Percentiles rank a stretch among this genome's conserved stretches.
Conservation (phyloP, 2,888 invertebrate species). For the Perdita meconis region DNA sequence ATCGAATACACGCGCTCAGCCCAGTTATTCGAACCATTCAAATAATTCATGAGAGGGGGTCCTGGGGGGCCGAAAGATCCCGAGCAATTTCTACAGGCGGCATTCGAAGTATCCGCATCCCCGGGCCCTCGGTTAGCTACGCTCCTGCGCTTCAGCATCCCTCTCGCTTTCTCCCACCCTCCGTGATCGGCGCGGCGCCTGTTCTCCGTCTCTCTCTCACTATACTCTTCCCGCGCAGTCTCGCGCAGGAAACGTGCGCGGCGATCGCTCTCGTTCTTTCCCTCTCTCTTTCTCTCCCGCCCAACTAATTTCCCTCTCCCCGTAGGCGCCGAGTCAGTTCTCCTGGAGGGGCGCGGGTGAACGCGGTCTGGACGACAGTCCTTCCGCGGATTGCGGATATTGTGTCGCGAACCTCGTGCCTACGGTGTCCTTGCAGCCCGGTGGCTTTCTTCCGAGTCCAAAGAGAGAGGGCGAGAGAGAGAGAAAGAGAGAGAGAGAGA, state of each 20-base stretch:
- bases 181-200: conserved; percentile 31
- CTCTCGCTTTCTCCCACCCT: conserved; percentile 52
- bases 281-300: conserved; percentile 24
- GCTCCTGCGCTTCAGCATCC: conserved; percentile 51
- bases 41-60: too few species aligned
- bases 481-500: neutral
- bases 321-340: neutral
- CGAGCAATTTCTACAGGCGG: neutral
- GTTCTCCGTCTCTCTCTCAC: conserved; percentile 22
- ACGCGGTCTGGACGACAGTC: conserved; percentile 74
- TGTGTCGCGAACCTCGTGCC: conserved; percentile 53
- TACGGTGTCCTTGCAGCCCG: conserved; percentile 19
- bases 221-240: conserved; percentile 38
- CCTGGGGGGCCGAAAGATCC: neutral
- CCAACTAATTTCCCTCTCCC: conserved; percentile 4
- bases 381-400: conserved; percentile 79
- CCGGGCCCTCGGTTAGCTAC: neutral
- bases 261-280: neutral
- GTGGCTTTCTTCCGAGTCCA: neutral
- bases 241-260: neutral
- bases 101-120: neutral
- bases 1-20: too few species aligned
- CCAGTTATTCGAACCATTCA: too few species aligned
- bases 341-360: conserved; percentile 62
- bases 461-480: too few species aligned